Evolutionary conservation across 2,888 invertebrate species (phyloP), one percentile per base, ranked within the genome.

Genomic region (Agrotis segetum): DNA sequence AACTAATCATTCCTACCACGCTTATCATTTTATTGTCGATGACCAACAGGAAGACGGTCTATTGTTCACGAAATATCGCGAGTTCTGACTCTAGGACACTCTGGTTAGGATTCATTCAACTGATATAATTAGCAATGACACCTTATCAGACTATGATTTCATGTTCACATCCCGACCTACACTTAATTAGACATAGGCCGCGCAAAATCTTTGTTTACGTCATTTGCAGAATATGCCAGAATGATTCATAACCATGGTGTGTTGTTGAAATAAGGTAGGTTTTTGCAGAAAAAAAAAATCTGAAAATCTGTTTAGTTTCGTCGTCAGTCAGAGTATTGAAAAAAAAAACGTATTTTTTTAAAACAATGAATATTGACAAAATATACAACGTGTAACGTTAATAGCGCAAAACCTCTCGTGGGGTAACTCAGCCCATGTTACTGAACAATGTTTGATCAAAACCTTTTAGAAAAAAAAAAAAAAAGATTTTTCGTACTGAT

Each of bases 131-230:
- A 81, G 81, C 71, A 56, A 56, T 64, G 40, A 77, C 72, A 71
- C 59, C 52, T 77, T 83, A 70, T 74, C 83, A 62, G 67, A 69
- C 74, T 80, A 74, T 86, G 64, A 63, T 71, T 77, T 56, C 55
- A 77, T 65, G 47, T 50, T 61, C 74, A 71, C 65, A 74, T 73
- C 58, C 61, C 71, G 34, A 70, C 67, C 67, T 74, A 64, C 74
- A 79, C 77, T 21, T 79, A 70, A 76, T 75, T 79, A 83, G 68
- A 59, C 62, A 64, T 75, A 55, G 70, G 40, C 66, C 17, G 55
- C 49, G 83, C 63, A 71, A 78, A 77, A 73, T 67, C n/a, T 40
- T 64, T 62, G 74, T 67, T 73, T 71, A 71, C 83, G 66, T 76
- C 85, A 85, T 50, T 65, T 56, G 40, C 56, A 56, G 69, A 77